Evolutionary conservation across 2,797 vertebrate genomes (phyloP).

Genomic region (Lepidocolaptes lacrymiger): DNA sequence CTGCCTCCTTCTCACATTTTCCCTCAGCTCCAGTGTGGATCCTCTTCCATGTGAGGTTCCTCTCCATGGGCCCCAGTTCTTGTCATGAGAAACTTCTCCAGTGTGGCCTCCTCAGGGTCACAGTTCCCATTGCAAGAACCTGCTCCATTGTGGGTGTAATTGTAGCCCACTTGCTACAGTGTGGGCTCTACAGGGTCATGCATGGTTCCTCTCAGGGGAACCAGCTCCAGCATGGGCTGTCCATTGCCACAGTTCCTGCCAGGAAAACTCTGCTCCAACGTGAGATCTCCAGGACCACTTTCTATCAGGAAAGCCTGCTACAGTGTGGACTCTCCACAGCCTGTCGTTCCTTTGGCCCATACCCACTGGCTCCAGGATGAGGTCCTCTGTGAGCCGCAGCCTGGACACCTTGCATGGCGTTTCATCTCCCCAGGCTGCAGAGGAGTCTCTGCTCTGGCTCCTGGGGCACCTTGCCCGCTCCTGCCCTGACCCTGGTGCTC

Average conservation of each 20-base stretch:
- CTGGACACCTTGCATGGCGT: rapidly evolving
- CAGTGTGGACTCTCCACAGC: not conserved
- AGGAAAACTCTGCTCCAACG: not conserved
- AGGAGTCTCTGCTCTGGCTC: not conserved
- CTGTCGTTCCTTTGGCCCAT: not conserved
- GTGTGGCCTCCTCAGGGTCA: not conserved
- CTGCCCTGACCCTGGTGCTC: rapidly evolving
- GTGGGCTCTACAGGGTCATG: rapidly evolving
- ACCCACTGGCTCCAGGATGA: not conserved
- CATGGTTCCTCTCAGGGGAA: not conserved
- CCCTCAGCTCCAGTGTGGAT: not conserved
- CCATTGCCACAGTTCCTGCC: not conserved
- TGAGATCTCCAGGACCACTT: not conserved
- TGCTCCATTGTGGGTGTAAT: not conserved
- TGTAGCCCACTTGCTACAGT: no score
- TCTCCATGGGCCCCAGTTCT: not conserved
- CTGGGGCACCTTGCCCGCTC: rapidly evolving
- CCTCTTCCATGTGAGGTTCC: not conserved
- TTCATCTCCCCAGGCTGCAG: rapidly evolving
- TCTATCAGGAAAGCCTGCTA: not conserved
- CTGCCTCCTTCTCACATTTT: not conserved
- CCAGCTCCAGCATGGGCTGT: not conserved
- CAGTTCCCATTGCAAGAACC: not conserved
- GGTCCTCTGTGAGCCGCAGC: rapidly evolving
- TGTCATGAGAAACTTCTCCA: not conserved